Conservation (phyloP, 2,888 invertebrate species). For the Chrysopilus asiliformis region DNA sequence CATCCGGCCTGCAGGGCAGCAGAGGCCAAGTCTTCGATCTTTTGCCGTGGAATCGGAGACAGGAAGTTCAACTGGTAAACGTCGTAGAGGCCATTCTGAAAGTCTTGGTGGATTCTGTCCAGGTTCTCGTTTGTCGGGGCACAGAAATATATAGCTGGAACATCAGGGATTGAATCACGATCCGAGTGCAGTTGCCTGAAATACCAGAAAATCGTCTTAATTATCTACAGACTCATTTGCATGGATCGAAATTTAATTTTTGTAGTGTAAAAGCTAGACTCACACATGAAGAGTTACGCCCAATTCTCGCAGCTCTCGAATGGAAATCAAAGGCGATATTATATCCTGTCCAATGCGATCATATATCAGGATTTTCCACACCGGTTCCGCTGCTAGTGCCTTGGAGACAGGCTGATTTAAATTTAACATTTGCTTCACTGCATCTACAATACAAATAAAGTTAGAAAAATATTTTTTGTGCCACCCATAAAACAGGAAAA, state of each 20-base stretch:
- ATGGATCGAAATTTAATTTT: no score
- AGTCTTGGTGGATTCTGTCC: constrained; percentile 80
- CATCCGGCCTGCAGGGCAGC: constrained; percentile 83
- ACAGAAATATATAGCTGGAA: constrained; percentile 97
- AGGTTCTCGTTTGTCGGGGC: constrained; percentile 93
- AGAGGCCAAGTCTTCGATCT: constrained; percentile 88
- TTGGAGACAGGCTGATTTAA: constrained; percentile 71
- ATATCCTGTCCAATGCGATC: constrained; percentile 96
- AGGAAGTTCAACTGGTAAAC: constrained; percentile 94
- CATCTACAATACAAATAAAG: constrained; percentile 46
- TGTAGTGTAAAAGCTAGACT: constrained; percentile 29
- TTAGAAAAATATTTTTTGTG: constrained; percentile 11
- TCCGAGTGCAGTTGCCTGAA: constrained; percentile 74
- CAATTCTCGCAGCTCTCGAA: constrained; percentile 87
- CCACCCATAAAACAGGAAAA: no score
- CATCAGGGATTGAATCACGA: constrained; percentile 90
- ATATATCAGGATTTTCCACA: constrained; percentile 94
- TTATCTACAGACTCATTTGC: neutral
- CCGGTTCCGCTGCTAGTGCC: constrained; percentile 67
- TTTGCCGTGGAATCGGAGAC: constrained; percentile 83
- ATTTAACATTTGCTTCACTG: constrained; percentile 91
- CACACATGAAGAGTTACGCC: constrained; percentile 97
- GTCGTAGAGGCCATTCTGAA: constrained; percentile 82
- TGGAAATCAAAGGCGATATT: constrained; percentile 89
- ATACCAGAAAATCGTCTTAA: neutral